Evolutionary conservation across 2,888 invertebrate genomes (phyloP).

Genomic region (Ornithoptera alexandrae): DNA sequence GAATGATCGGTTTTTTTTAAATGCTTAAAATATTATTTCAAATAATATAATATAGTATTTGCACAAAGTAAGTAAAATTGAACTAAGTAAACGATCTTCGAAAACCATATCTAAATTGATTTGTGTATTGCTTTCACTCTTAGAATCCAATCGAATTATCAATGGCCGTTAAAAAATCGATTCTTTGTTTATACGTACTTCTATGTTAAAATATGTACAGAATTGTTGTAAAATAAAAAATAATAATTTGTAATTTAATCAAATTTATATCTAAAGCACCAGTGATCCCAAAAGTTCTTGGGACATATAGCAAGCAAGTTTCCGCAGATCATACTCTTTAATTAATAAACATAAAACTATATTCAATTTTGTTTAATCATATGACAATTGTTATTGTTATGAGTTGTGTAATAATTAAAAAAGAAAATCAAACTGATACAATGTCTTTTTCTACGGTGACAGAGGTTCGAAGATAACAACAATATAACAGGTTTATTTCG

Average conservation of each 20-base stretch:
- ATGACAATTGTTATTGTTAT: neutral
- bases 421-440: neutral
- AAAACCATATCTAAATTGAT: constrained; percentile 20
- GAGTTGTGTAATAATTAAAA: neutral
- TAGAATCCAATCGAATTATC: constrained; percentile 18
- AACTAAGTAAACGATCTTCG: constrained; percentile 12
- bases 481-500: neutral
- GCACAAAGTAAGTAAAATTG: constrained; percentile 19
- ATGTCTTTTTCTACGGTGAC: neutral
- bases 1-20: no score
- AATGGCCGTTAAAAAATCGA: neutral
- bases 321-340: no score
- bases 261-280: no score
- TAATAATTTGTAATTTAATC: no score
- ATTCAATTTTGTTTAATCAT: no score
- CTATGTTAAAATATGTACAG: no score
- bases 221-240: no score
- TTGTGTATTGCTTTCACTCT: constrained; percentile 25
- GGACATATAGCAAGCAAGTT: no score
- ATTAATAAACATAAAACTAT: no score
- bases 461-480: neutral
- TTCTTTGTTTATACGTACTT: no score
- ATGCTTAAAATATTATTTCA: no score
- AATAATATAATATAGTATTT: constrained; percentile 3
- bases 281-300: no score